A percentile compares a stretch with the other conserved stretches of the same genome.
Evolutionary conservation across 2,797 vertebrate genomes (phyloP).

Genomic region (Xenops minutus): DNA sequence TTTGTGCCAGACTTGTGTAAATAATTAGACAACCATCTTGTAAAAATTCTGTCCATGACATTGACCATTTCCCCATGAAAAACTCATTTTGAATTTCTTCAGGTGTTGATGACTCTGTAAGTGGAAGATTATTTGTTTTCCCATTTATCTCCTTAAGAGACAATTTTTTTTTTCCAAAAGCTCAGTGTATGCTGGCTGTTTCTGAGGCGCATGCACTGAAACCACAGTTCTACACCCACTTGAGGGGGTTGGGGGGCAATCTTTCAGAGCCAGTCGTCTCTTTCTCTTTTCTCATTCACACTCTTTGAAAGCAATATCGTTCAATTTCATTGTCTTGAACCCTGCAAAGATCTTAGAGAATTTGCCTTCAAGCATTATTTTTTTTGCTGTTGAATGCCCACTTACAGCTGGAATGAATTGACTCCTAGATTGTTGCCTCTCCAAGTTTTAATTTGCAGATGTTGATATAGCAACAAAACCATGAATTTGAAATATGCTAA

Average conservation of each 20-base stretch:
- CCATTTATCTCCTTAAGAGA: background rate
- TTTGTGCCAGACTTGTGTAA: background rate
- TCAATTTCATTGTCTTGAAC: background rate
- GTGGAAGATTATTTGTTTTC: background rate
- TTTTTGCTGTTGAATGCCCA: background rate
- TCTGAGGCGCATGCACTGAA: background rate
- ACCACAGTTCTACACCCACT: background rate
- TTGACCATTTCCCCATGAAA: background rate
- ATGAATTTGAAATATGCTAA: background rate
- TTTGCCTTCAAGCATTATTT: background rate
- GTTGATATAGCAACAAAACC: slow-evolving; percentile 34
- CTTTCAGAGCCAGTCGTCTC: background rate
- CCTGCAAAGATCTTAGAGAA: background rate
- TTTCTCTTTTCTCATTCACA: background rate
- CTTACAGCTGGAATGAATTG: slow-evolving; percentile 13
- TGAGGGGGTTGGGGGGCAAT: background rate
- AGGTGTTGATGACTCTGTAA: background rate
- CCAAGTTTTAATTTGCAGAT: slow-evolving; percentile 4
- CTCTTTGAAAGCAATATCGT: background rate
- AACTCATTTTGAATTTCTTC: background rate
- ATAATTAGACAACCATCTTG: background rate
- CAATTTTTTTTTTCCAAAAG: background rate
- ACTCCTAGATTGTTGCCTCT: background rate
- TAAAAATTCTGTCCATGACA: background rate
- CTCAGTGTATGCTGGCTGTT: background rate